These are phyloP conservation scores for Phataginus tricuspis DNA, from an alignment of 2,797 vertebrate species.

Conservation along the genomic window DNA sequence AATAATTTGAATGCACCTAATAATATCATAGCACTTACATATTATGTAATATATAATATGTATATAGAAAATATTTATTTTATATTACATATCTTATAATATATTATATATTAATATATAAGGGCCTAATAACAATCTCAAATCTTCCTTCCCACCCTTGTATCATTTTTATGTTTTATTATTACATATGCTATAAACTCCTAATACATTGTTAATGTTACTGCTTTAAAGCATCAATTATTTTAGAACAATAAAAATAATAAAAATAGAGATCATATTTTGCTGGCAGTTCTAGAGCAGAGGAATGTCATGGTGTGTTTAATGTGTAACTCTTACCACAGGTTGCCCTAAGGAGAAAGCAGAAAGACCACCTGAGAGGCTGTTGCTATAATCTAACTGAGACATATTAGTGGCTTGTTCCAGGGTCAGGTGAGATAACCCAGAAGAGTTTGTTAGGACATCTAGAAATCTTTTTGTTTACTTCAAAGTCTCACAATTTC, in stretches of 20 bases:
- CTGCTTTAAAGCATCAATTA: not conserved
- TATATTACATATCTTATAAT: too few relatives aligned
- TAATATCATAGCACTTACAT: not conserved
- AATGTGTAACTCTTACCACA: constrained; percentile 5
- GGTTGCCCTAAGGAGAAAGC: not conserved
- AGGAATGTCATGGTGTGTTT: constrained; percentile 1
- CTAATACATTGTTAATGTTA: constrained; percentile 22
- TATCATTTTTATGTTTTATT: constrained; percentile 33
- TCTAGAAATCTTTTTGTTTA: constrained; percentile 33
- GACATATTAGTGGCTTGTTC: not conserved
- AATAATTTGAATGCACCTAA: not conserved
- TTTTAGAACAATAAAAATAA: constrained; percentile 55
- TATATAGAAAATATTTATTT: too few relatives aligned
- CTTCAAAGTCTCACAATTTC: constrained; percentile 26
- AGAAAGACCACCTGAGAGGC: not conserved
- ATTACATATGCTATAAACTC: constrained; percentile 28
- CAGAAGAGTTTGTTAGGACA: not conserved
- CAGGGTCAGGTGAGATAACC: constrained; percentile 14
- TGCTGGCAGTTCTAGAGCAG: not conserved
- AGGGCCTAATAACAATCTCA: constrained; percentile 22
- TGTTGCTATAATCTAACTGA: constrained; percentile 46
- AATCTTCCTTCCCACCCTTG: not conserved
- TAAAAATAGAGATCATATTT: constrained; percentile 50
- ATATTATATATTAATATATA: not conserved
- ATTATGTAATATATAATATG: too few relatives aligned